A percentile compares a stretch with the other conserved stretches of the same genome.
Conservation (phyloP, 2,888 invertebrate genomes). For the Diarsia dahlii region DNA sequence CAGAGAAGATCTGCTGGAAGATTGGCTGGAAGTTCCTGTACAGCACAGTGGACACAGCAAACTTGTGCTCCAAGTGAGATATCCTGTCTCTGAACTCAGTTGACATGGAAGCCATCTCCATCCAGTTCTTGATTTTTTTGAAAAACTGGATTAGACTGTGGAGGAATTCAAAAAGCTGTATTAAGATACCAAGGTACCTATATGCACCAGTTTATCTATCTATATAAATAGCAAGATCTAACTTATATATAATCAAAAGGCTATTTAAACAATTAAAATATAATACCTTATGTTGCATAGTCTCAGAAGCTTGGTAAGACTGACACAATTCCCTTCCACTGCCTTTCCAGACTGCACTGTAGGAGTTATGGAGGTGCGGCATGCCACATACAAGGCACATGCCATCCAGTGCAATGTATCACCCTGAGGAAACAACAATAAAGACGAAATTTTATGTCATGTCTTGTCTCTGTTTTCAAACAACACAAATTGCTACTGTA, state of each 20-base stretch:
- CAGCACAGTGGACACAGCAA: conserved; percentile 98
- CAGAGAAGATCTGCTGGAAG: conserved; percentile 96
- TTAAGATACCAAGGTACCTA: background rate
- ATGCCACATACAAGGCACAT: conserved; percentile 98
- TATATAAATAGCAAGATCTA: background rate
- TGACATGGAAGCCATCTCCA: conserved; percentile 97
- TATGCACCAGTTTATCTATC: background rate
- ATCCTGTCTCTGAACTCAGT: conserved; percentile 96
- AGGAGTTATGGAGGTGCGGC: conserved; percentile 94
- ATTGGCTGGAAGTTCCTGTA: conserved; percentile 98
- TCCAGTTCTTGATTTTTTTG: conserved; percentile 98
- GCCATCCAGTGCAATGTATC: conserved; percentile 98
- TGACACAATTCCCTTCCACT: conserved; percentile 97
- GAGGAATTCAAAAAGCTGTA: background rate
- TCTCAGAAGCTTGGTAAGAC: conserved; percentile 96
- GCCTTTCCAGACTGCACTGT: conserved; percentile 94
- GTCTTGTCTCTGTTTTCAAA: conserved; percentile 17
- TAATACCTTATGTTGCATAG: conserved; percentile 96
- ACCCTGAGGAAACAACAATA: conserved; percentile 91
- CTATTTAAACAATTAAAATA: background rate
- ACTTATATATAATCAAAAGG: background rate
- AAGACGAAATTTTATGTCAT: background rate
- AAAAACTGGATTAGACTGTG: conserved; percentile 97
- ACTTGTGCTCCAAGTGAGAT: conserved; percentile 96
- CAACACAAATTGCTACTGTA: conserved; percentile 15